These are phyloP conservation scores for Oophaga sylvatica DNA, from an alignment of 2,797 vertebrate genomes.

Conservation along the genomic window DNA sequence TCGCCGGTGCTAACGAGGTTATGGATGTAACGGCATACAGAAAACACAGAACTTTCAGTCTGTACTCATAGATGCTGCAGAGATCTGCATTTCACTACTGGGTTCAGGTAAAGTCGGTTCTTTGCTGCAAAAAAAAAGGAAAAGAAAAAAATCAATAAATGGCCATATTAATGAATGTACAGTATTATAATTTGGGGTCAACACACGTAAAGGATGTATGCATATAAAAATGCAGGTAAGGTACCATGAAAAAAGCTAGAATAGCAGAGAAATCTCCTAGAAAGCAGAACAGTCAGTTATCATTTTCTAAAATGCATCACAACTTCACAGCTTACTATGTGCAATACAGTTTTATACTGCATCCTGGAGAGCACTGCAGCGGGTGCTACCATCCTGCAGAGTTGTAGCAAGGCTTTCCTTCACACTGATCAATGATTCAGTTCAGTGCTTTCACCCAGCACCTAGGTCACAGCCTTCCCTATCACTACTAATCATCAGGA, in stretches of 20 bases:
- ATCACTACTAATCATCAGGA: too few relatives aligned
- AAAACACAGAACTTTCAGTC: slow-evolving; percentile 14
- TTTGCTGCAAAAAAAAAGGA: neutral
- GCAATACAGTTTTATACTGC: neutral
- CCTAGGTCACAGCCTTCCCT: neutral
- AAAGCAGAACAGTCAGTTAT: neutral
- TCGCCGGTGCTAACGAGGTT: neutral
- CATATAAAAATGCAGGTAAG: neutral
- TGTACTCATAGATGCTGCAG: slow-evolving; percentile 8
- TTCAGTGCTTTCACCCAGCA: neutral
- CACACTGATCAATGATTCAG: neutral
- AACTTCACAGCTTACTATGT: neutral
- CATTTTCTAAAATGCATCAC: neutral
- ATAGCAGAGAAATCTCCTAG: neutral
- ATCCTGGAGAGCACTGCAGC: slow-evolving; percentile 14
- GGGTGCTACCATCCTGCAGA: neutral
- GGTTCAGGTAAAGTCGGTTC: neutral
- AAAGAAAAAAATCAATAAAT: neutral
- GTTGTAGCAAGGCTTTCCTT: neutral
- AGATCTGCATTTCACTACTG: slow-evolving; percentile 4
- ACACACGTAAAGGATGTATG: neutral
- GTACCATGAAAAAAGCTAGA: neutral
- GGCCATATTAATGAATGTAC: neutral
- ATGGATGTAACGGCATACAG: neutral
- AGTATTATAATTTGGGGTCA: neutral